Evolutionary conservation across 2,113 vertebrate genomes (phyloP).

Genomic region (Bettongia penicillata): DNA sequence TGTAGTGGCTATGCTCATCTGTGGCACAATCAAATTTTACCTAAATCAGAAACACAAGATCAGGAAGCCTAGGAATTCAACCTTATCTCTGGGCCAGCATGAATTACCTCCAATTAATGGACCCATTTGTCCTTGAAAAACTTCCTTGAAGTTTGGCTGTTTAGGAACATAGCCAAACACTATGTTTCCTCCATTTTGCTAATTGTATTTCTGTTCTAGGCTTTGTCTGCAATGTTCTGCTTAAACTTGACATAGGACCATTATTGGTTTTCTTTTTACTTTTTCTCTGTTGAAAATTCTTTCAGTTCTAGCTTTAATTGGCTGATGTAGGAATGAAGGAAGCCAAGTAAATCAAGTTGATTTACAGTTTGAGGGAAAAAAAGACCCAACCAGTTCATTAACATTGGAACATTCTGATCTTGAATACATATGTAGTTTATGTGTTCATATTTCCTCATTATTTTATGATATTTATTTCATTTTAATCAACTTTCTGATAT

Average conservation of each 20-base stretch:
- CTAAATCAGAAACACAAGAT: neutral
- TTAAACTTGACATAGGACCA: slow-evolving; percentile 5
- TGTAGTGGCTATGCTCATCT: neutral
- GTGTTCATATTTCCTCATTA: slow-evolving; percentile 43
- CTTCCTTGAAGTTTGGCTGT: neutral
- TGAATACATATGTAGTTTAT: slow-evolving; percentile 41
- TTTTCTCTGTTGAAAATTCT: slow-evolving; percentile 59
- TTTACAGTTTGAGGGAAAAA: slow-evolving; percentile 27
- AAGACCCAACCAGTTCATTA: slow-evolving; percentile 56
- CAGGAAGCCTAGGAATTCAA: neutral
- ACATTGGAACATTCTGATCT: slow-evolving; percentile 62
- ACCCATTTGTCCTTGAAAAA: neutral
- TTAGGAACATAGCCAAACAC: neutral
- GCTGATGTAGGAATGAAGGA: slow-evolving; percentile 5
- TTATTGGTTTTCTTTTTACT: slow-evolving; percentile 48
- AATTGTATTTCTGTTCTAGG: neutral
- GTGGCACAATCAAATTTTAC: neutral
- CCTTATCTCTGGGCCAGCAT: neutral
- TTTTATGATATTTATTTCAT: slow-evolving; percentile 30
- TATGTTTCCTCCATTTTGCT: neutral
- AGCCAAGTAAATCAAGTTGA: slow-evolving; percentile 57
- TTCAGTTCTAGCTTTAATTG: slow-evolving; percentile 48
- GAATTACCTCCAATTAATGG: neutral
- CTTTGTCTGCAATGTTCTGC: slow-evolving; percentile 1
- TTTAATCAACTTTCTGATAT: slow-evolving; percentile 7